Evolutionary conservation across 2,888 invertebrate species (phyloP).

Genomic region (Hyles lineata): DNA sequence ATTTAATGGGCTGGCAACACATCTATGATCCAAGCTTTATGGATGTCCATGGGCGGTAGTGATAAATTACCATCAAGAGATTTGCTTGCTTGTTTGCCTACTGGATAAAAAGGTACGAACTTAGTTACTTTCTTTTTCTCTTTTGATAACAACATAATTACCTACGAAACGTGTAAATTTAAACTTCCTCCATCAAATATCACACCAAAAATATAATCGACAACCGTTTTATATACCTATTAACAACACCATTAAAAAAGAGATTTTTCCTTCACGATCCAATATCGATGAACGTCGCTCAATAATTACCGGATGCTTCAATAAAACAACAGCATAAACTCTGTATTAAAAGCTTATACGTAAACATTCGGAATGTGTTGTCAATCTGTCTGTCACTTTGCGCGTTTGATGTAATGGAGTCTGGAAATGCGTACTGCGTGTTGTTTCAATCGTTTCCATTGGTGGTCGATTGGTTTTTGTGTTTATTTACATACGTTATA

Average conservation of each 20-base stretch:
- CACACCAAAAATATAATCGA: background rate
- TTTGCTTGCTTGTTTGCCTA: too few relatives aligned
- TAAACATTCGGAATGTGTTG: conserved; percentile 1
- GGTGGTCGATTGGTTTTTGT: background rate
- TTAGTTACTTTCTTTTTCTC: too few relatives aligned
- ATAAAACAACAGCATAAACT: conserved; percentile 24
- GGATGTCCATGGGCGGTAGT: too few relatives aligned
- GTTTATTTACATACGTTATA: conserved; percentile 2
- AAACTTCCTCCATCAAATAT: background rate
- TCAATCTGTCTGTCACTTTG: conserved; percentile 23
- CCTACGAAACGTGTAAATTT: too few relatives aligned
- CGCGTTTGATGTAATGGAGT: conserved; percentile 19
- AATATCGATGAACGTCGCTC: conserved; percentile 29
- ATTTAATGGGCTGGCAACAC: too few relatives aligned
- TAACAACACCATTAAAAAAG: conserved; percentile 11
- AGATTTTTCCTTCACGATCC: conserved; percentile 25
- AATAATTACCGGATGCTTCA: conserved; percentile 30
- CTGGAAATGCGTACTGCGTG: conserved; percentile 14
- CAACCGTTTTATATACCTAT: background rate
- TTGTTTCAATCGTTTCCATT: conserved; percentile 9
- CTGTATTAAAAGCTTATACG: conserved; percentile 25
- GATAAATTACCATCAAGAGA: too few relatives aligned
- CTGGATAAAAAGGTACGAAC: too few relatives aligned
- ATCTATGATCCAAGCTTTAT: too few relatives aligned
- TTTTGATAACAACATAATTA: too few relatives aligned